Percentiles rank a stretch among this genome's conserved stretches.
phyloP scores from a whole-genome alignment of 2,797 vertebrate species.

The Buphagus erythrorhynchus region DNA sequence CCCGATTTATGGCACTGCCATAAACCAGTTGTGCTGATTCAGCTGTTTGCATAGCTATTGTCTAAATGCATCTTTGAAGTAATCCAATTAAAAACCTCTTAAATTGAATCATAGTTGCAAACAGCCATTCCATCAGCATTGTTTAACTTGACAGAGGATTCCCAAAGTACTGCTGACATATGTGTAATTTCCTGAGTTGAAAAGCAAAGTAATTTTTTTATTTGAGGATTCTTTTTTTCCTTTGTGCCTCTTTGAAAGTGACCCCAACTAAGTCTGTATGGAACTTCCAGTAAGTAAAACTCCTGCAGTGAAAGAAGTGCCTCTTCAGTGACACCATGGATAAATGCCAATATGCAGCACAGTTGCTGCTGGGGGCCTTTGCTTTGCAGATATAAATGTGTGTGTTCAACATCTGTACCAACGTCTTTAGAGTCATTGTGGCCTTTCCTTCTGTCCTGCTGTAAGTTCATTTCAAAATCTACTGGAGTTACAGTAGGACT shows the following conservation, averaged over 20 bases:
- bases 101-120: neutral
- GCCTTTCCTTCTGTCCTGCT: neutral
- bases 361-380: neutral
- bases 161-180: neutral
- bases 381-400: neutral
- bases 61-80: neutral
- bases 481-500: neutral
- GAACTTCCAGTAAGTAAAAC: neutral
- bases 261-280: neutral
- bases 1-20: neutral
- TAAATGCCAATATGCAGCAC: slow-evolving; percentile 11
- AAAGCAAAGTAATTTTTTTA: neutral
- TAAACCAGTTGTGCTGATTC: neutral
- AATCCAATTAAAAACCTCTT: slow-evolving; percentile 25
- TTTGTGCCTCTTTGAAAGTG: neutral
- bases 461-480: neutral
- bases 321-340: neutral
- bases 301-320: neutral
- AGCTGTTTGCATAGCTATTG: neutral
- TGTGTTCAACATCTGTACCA: neutral
- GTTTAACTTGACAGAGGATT: neutral
- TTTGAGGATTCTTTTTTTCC: neutral
- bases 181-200: neutral
- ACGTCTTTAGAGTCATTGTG: neutral
- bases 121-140: neutral